Conservation (phyloP, 2,888 invertebrate species). For the Chymomyza procnemis region DNA sequence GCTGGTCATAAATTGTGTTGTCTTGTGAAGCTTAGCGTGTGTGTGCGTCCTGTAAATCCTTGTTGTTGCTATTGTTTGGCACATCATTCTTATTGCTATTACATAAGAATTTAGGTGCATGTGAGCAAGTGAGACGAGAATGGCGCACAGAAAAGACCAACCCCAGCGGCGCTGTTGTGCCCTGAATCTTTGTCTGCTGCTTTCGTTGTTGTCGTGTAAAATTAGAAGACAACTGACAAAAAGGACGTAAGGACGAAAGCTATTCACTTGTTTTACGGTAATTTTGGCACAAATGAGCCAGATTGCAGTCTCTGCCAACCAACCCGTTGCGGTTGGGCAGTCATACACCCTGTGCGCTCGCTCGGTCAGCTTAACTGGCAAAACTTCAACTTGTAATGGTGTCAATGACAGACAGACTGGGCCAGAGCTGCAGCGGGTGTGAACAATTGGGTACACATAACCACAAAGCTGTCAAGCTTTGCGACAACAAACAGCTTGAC, state of each 20-base stretch:
- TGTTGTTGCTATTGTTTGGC: constrained; percentile 26
- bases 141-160: constrained; percentile 4
- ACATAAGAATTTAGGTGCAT: constrained; percentile 43
- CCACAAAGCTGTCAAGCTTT: not conserved
- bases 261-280: constrained; percentile 39
- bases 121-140: constrained; percentile 25
- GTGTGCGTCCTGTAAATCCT: not conserved
- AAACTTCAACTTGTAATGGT: constrained; percentile 49
- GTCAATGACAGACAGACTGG: constrained; percentile 63
- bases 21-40: not conserved
- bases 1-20: constrained; percentile 3
- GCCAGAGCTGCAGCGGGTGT: not conserved
- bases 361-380: constrained; percentile 3
- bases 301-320: constrained; percentile 31
- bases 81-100: constrained; percentile 60
- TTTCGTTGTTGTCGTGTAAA: not conserved
- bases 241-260: constrained; percentile 10
- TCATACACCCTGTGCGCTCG: not conserved
- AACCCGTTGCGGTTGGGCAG: constrained; percentile 23
- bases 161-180: not conserved
- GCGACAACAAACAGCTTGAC: no score
- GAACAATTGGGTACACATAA: not conserved
- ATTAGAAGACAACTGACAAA: constrained; percentile 5
- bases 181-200: not conserved
- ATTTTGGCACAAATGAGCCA: constrained; percentile 51